Evolutionary conservation across 2,113 vertebrate genomes (phyloP).

Genomic region (Panthera uncia): DNA sequence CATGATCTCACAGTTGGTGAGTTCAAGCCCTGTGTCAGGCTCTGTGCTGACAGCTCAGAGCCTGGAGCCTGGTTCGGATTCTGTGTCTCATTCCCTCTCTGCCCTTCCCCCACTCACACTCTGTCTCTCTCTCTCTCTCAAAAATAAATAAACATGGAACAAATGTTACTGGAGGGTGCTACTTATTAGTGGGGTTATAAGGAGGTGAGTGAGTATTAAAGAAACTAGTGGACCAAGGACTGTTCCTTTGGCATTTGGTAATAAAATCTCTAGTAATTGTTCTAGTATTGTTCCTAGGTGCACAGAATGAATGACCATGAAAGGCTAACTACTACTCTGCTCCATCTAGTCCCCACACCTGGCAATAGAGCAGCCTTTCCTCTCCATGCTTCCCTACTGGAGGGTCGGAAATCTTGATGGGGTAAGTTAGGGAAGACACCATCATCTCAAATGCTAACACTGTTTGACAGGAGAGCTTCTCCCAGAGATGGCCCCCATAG

Average conservation of each 20-base stretch:
- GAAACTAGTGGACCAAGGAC: not conserved
- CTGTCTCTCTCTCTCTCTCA: too few relatives aligned
- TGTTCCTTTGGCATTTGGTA: not conserved
- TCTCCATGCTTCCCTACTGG: not conserved
- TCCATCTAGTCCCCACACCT: not conserved
- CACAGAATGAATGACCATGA: not conserved
- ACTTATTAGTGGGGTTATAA: not conserved
- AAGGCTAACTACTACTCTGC: not conserved
- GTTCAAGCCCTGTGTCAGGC: too few relatives aligned
- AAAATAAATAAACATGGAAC: too few relatives aligned
- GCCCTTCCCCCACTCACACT: too few relatives aligned
- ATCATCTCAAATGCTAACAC: constrained; percentile 9
- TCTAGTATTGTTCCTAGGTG: not conserved
- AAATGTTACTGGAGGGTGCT: not conserved
- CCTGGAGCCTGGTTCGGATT: too few relatives aligned
- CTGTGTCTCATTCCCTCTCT: too few relatives aligned
- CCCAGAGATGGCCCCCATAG: not conserved
- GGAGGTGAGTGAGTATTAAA: not conserved
- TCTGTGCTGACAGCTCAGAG: too few relatives aligned
- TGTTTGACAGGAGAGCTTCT: constrained; percentile 26
- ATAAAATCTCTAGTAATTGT: not conserved
- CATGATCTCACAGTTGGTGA: too few relatives aligned
- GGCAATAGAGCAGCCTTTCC: not conserved
- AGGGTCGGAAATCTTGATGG: not conserved
- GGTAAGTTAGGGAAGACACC: not conserved